Conservation (phyloP, 2,113 vertebrate genomes). For the Alaudala cheleensis region DNA sequence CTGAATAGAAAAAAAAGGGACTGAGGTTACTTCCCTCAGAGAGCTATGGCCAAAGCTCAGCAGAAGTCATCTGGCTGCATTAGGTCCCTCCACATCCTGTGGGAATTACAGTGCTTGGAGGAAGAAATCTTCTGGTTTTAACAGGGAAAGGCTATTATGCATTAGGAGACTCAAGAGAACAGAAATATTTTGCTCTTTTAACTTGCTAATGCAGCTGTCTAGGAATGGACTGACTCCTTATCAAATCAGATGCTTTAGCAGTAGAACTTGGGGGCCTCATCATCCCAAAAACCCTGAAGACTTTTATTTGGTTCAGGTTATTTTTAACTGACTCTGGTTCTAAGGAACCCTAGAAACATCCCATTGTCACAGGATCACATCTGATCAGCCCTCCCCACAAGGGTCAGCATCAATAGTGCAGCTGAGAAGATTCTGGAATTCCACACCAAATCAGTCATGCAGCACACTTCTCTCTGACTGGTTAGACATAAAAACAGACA, state of each 20-base stretch:
- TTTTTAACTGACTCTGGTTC: neutral
- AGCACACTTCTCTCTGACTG: neutral
- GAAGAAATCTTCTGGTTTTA: neutral
- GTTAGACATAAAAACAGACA: neutral
- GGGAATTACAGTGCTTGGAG: neutral
- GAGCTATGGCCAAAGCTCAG: neutral
- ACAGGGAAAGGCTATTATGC: neutral
- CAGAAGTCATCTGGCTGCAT: neutral
- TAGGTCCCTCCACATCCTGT: neutral
- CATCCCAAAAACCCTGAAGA: neutral
- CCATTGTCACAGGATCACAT: neutral
- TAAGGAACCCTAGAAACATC: neutral
- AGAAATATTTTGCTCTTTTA: neutral
- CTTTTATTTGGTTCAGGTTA: neutral
- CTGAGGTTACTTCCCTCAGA: neutral
- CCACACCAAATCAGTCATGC: neutral
- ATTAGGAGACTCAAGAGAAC: neutral
- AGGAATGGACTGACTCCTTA: neutral
- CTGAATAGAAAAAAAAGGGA: neutral
- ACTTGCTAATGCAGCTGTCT: neutral
- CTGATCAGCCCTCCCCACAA: neutral
- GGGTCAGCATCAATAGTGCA: neutral
- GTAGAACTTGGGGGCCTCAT: neutral
- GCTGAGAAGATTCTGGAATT: neutral
- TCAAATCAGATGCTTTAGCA: neutral